Evolutionary conservation across 2,797 vertebrate species (phyloP), one percentile per base, ranked within the genome.

Genomic region (Tokudaia muenninki): DNA sequence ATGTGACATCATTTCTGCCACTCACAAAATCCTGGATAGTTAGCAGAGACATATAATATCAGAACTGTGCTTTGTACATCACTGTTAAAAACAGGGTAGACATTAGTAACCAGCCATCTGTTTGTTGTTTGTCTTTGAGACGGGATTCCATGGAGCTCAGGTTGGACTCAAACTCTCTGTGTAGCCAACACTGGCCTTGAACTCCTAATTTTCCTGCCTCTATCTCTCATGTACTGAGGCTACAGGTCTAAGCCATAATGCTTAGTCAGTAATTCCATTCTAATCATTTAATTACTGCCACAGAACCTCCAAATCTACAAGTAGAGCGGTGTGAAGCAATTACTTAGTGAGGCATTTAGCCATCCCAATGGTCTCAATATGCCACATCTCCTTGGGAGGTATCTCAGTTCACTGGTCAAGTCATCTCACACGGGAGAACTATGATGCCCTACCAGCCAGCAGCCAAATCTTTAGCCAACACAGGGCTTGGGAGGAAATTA

Each of bases 1-100:
- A 77, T 50, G 37, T 87, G 31, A n/a, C 34, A n/a, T 92, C n/a
- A 52, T 96, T 92, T 91, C 74, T 96, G 77, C n/a, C 41, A 63
- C 7, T 6, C 26, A 79, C 7, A 67, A 92, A 91, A 65, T 70
- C 29, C 44, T 90, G 52, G 21, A 4, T 13, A 52, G 67, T 67
- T 83, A 95, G 63, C 31, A 87, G 84, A 75, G 37, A 44, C 34
- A 37, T 22, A 21, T 22, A 80, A 55, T 7, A 65, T 63, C 67
- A 47, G 90, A 95, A 61, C 31, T 14, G 92, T 90, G 29, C 41
- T 92, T 91, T 94, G 52, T 37, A 41, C 22, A 31, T 55, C 55
- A 7, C 26, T 78, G 57, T 74, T 78, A 93, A 79, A 83, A 57
- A 41, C 9, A 72, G 77, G 17, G 50, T 12, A 74, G 34, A n/a